Evolutionary conservation across 1,140 invertebrate species (phyloP), one percentile per base, ranked within the genome.

Genomic region (Conopomorpha cramerella): DNA sequence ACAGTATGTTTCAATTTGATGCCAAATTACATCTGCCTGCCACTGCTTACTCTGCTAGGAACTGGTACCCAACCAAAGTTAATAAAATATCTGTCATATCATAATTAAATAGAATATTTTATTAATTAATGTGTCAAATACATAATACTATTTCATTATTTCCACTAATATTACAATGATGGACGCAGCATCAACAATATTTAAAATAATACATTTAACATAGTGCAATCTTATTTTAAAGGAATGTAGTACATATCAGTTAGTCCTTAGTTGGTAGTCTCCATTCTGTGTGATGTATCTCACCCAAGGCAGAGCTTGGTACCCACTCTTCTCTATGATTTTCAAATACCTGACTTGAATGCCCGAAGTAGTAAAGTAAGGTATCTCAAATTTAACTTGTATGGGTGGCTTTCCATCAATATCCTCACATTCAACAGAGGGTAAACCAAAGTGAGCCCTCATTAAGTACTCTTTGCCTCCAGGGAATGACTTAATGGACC

Each of bases 401-500:
- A 99, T 99, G 0, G 98, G 98, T 19, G 96, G 96, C 67, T 95
- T 95, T 0, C 95, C 96, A 78, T 99, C 97, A 7, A 86, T 82
- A 47, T 99, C 96, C 62, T 99, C 96, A 55, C 90, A 90, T 55
- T 91, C 89, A 8, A 99, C 96, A 46, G 95, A 98, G 0, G 98
- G 98, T 27, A 99, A 72, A n/a, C 95, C 95, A 80, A 99, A 99
- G 65, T 99, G 96, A 8, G 98, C 98, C 48, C 96, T 81, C 97
- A 99, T 99, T 34, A 99, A 78, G 72, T 97, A 99, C 64, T 99
- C 98, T 61, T 99, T 99, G 16, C 97, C 98, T 19, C 98, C 96
- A 39, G 97, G 98, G 70, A 99, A 99, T 16, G 96, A 98, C 72
- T 99, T 99, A 36, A 99, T 96, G n/a, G 91, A 96, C 98, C 98